phyloP scores from a whole-genome alignment of 2,888 invertebrate species.

The Blera fallax region DNA sequence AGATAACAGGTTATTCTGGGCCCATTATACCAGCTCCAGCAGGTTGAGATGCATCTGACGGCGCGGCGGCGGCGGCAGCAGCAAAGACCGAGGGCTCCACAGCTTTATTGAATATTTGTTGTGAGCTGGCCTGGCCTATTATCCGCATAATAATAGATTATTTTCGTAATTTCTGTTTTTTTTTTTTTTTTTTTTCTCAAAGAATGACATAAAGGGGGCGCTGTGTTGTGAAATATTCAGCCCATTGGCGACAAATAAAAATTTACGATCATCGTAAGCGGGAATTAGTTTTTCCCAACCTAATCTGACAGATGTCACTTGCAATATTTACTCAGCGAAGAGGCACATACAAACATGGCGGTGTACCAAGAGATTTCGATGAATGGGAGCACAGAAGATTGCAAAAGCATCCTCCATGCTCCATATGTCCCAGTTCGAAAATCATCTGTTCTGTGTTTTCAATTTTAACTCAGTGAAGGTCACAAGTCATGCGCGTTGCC shows the following conservation, averaged over 20 bases:
- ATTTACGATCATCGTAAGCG: neutral
- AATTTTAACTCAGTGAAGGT: slow-evolving; percentile 45
- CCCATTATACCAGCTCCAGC: slow-evolving; percentile 5
- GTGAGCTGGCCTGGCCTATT: neutral
- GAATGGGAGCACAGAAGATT: slow-evolving; percentile 54
- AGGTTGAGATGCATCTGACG: slow-evolving; percentile 11
- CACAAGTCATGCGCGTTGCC: slow-evolving; percentile 50
- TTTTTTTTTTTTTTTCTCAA: neutral
- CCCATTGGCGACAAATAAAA: slow-evolving; percentile 21
- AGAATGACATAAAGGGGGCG: neutral
- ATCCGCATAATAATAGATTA: slow-evolving; percentile 27
- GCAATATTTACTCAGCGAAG: neutral
- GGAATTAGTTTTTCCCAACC: neutral
- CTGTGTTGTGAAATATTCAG: neutral
- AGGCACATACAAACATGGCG: slow-evolving; percentile 2
- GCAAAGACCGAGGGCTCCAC: neutral
- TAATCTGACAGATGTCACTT: slow-evolving; percentile 31
- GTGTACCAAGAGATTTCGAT: slow-evolving; percentile 29
- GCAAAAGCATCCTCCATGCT: slow-evolving; percentile 20
- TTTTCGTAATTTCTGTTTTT: slow-evolving; percentile 17
- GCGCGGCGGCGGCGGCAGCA: too few relatives aligned
- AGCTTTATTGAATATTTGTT: neutral
- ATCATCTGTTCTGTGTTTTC: slow-evolving; percentile 62
- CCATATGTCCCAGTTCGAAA: neutral
- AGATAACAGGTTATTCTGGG: slow-evolving; percentile 60